phyloP scores from a whole-genome alignment of 2,113 vertebrate genomes.

The Corythoichthys intestinalis region DNA sequence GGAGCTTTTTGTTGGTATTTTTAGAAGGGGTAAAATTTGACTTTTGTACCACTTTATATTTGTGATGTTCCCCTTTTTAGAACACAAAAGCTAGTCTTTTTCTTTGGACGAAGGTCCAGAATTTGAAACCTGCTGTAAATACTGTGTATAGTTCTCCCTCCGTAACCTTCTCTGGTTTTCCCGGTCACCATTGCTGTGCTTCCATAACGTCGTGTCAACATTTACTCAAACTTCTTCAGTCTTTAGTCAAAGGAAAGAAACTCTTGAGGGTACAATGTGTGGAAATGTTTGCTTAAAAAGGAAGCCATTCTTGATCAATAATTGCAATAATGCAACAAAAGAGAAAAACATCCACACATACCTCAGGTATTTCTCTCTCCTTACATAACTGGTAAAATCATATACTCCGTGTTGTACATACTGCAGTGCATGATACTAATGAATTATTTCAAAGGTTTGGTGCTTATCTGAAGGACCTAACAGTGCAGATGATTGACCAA shows the following conservation, averaged over 20 bases:
- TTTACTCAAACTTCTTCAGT: slow-evolving; percentile 40
- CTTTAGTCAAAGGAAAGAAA: slow-evolving; percentile 49
- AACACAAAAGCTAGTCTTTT: slow-evolving; percentile 41
- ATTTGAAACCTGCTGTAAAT: slow-evolving; percentile 64
- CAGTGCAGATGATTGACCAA: slow-evolving; percentile 57
- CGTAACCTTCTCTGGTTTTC: slow-evolving; percentile 28
- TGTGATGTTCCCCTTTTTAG: slow-evolving; percentile 48
- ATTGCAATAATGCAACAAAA: neutral
- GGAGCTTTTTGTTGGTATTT: slow-evolving; percentile 21
- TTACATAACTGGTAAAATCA: slow-evolving; percentile 25
- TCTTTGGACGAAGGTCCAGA: slow-evolving; percentile 38
- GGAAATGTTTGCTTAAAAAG: slow-evolving; percentile 1
- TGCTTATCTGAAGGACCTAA: slow-evolving; percentile 50
- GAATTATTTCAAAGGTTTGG: slow-evolving; percentile 33
- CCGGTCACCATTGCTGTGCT: slow-evolving; percentile 54
- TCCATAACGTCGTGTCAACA: slow-evolving; percentile 52
- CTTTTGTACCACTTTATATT: slow-evolving; percentile 56
- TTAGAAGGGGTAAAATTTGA: slow-evolving; percentile 34
- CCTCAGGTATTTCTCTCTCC: slow-evolving; percentile 23
- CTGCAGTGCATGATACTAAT: slow-evolving; percentile 51
- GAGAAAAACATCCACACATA: slow-evolving; percentile 18
- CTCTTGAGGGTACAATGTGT: slow-evolving; percentile 19
- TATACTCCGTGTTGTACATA: slow-evolving; percentile 38
- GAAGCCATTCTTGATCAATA: slow-evolving; percentile 24
- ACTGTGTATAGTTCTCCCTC: slow-evolving; percentile 59